These are phyloP conservation scores for Elmis aenea DNA, from an alignment of 2,888 invertebrate species.

Conservation along the genomic window DNA sequence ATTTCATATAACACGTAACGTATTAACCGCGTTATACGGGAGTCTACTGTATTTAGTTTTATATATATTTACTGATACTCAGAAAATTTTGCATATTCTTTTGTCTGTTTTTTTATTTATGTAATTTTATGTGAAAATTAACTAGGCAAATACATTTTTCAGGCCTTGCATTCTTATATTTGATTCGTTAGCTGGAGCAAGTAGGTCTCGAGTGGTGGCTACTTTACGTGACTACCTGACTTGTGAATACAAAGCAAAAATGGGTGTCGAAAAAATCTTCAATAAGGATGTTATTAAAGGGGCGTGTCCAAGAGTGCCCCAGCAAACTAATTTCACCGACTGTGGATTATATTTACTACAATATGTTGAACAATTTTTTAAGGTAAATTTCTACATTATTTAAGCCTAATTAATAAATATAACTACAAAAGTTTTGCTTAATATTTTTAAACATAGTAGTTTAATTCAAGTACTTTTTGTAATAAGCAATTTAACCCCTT, in stretches of 20 bases:
- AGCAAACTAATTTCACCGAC: slow-evolving; percentile 95
- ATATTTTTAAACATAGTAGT: slow-evolving; percentile 2
- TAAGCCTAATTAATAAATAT: too few relatives aligned
- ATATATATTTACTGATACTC: slow-evolving; percentile 1
- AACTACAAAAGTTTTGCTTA: neutral
- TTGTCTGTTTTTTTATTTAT: neutral
- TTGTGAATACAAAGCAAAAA: slow-evolving; percentile 77
- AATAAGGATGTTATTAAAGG: slow-evolving; percentile 83
- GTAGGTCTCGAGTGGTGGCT: slow-evolving; percentile 78
- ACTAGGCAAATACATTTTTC: slow-evolving; percentile 38
- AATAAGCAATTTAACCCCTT: too few relatives aligned
- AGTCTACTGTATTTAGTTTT: too few relatives aligned
- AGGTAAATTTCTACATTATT: slow-evolving; percentile 50
- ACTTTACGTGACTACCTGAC: slow-evolving; percentile 88
- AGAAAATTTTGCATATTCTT: slow-evolving; percentile 2
- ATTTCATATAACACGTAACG: too few relatives aligned
- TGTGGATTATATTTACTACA: slow-evolving; percentile 94
- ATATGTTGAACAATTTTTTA: slow-evolving; percentile 94
- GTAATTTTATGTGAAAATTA: slow-evolving; percentile 1
- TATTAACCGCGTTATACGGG: too few relatives aligned
- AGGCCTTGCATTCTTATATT: slow-evolving; percentile 93
- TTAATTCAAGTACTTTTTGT: slow-evolving; percentile 7
- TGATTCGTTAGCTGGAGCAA: slow-evolving; percentile 84
- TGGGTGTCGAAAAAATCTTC: slow-evolving; percentile 59
- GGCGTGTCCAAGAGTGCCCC: slow-evolving; percentile 87